Evolutionary conservation across 2,797 vertebrate genomes (phyloP).

Genomic region (Tangara arthus): DNA sequence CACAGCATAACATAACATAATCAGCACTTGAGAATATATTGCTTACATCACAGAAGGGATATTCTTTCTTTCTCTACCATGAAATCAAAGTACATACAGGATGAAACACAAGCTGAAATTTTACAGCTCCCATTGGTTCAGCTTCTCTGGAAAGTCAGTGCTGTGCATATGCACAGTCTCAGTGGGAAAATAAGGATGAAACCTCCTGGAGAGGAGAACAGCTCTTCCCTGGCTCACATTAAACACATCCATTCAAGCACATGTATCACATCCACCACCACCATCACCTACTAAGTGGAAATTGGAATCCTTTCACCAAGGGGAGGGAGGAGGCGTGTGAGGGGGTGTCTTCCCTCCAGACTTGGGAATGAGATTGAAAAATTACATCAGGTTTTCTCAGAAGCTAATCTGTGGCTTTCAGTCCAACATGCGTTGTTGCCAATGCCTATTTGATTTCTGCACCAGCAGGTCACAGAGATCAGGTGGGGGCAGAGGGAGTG

Average conservation of each 20-base stretch:
- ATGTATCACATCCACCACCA: not conserved
- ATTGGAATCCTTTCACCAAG: not conserved
- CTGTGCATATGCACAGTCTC: not conserved
- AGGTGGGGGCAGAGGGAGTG: conserved; percentile 10
- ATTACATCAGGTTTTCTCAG: conserved; percentile 49
- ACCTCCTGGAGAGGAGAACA: not conserved
- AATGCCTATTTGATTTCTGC: conserved; percentile 14
- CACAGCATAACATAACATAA: not conserved
- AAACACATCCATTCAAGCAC: not conserved
- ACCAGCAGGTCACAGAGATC: conserved; percentile 33
- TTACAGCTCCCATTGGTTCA: not conserved
- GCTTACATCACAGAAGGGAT: not conserved
- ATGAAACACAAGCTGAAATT: not conserved
- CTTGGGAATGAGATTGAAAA: not conserved
- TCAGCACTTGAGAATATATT: not conserved
- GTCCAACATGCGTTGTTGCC: conserved; percentile 5
- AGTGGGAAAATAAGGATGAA: not conserved
- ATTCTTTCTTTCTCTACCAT: not conserved
- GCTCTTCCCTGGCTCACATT: not conserved
- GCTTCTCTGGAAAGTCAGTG: not conserved
- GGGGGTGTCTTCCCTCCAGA: conserved; percentile 20
- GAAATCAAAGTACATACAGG: not conserved
- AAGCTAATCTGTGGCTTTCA: conserved; percentile 49
- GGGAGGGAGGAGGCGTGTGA: not conserved
- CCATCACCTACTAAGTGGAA: not conserved